Evolutionary conservation across 37 sponge, comb jelly and placozoan genomes (phyloP), one percentile per base, ranked within the genome.

Genomic region (Cliona cf. orientalis): DNA sequence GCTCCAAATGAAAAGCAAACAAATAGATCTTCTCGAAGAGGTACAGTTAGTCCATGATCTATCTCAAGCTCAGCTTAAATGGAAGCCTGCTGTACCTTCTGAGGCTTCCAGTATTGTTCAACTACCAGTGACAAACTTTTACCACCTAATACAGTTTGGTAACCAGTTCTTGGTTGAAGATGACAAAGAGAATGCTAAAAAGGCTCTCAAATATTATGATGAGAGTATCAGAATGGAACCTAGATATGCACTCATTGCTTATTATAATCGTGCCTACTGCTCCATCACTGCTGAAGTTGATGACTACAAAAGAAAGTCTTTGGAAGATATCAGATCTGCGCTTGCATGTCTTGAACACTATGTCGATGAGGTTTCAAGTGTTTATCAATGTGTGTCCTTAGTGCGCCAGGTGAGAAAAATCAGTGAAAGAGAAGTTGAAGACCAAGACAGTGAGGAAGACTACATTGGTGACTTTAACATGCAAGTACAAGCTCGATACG

Each of bases 201-300:
- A 22, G 22, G 65, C 65, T 11, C 31, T 11, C 22, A 9, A n/a
- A 26, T 63, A 63, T 26, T 63, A 63, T 26, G 9, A 7, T 11
- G 22, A 29, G 65, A 63, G 65, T 26, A 63, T 63, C 9, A 9
- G 22, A 22, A n/a, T 21, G 31, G 65, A 63, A 9, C 31, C 65
- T 11, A 11, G 9, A 22, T 63, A 63, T 22, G 11, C 65, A 9
- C 25, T 26, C 65, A 29, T 63, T 63, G 65, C 65, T 22, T 63
- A 63, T 22, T 63, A 63, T 26, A 63, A 63, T 63, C 65, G 65
- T 63, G 65, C 65, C 31, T 63, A 63, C 65, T 11, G 25, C 65
- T 9, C 65, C 31, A 63, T 63, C 65, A 21, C 25, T 29, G 25
- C 31, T 21, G 65, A 21, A 9, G 22, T 29, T 9, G 31, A 26